Evolutionary conservation across 2,888 invertebrate genomes (phyloP).

Genomic region (Drosophila anomelani): DNA sequence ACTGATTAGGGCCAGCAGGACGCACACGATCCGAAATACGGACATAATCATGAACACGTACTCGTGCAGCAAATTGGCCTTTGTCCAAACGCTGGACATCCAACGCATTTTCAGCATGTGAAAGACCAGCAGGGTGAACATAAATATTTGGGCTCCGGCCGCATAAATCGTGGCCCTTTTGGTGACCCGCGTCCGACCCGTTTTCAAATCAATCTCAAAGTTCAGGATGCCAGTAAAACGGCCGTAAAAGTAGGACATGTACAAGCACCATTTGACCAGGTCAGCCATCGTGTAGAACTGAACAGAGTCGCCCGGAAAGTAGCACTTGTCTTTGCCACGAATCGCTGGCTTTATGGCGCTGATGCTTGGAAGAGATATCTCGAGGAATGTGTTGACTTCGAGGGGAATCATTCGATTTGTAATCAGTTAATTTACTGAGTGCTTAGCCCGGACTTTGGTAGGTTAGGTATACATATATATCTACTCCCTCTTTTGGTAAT

Average conservation of each 20-base stretch:
- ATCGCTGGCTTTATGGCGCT: slow-evolving; percentile 6
- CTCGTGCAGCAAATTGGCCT: slow-evolving; percentile 29
- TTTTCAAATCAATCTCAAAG: slow-evolving; percentile 54
- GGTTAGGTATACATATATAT: too few relatives aligned
- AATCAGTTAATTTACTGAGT: slow-evolving; percentile 39
- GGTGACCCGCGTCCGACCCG: slow-evolving; percentile 42
- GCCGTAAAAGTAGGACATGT: slow-evolving; percentile 42
- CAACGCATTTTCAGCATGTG: neutral
- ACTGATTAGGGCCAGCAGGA: slow-evolving; percentile 37
- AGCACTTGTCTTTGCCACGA: neutral
- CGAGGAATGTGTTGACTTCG: neutral
- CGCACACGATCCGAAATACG: slow-evolving; percentile 26
- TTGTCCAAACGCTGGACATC: neutral
- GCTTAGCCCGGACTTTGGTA: neutral
- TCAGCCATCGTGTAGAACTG: slow-evolving; percentile 44
- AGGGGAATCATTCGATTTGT: neutral
- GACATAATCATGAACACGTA: slow-evolving; percentile 25
- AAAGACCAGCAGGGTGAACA: neutral
- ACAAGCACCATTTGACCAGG: slow-evolving; percentile 38
- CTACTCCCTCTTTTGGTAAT: neutral
- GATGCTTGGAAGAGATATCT: slow-evolving; percentile 4
- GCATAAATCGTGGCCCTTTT: slow-evolving; percentile 41
- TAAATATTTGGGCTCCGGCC: slow-evolving; percentile 15
- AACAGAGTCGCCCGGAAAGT: neutral
- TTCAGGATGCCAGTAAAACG: slow-evolving; percentile 49